A percentile compares a stretch with the other conserved stretches of the same genome.
Conservation (phyloP, 2,113 vertebrate genomes). For the Oreochromis spilurus region DNA sequence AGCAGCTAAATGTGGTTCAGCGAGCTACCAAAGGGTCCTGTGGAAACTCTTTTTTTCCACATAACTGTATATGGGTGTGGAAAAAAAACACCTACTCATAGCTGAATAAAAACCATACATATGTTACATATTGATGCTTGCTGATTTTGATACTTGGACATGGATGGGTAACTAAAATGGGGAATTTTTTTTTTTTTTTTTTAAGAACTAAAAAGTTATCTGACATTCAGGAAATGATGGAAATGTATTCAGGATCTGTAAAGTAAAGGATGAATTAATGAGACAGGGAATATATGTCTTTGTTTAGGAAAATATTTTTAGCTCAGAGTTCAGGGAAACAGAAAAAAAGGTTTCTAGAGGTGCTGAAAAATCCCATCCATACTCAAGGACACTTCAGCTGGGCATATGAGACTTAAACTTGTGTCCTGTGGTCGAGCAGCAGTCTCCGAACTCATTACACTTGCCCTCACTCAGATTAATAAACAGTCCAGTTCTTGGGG, state of each 20-base stretch:
- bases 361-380: neutral
- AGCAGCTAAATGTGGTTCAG: neutral
- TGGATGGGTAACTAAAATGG: neutral
- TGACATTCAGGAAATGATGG: neutral
- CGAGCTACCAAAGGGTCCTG: neutral
- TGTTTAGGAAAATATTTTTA: neutral
- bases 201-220: neutral
- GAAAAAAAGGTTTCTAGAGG: neutral
- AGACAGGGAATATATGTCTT: neutral
- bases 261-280: neutral
- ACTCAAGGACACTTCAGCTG: neutral
- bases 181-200: accelerated
- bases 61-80: neutral
- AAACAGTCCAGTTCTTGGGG: neutral
- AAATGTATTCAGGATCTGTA: neutral
- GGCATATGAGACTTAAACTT: neutral
- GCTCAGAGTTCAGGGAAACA: neutral
- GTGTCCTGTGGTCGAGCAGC: neutral
- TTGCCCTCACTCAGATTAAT: neutral
- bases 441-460: neutral
- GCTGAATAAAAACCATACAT: neutral
- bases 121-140: neutral
- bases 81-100: neutral
- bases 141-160: neutral
- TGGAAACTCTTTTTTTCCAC: neutral